Conservation (phyloP, 2,888 invertebrate species). For the Agrochola lychnidis region DNA sequence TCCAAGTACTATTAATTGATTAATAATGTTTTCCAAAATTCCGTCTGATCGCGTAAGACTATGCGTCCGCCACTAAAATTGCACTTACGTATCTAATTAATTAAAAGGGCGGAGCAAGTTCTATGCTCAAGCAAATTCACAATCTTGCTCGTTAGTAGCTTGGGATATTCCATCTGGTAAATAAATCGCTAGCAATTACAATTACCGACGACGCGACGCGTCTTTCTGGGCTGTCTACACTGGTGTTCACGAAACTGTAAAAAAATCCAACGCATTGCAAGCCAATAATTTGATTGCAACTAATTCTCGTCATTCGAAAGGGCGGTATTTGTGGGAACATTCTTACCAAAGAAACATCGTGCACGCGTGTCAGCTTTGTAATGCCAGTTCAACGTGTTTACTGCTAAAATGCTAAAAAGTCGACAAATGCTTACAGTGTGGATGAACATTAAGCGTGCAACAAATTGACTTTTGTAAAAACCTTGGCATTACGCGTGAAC, state of each 20-base stretch:
- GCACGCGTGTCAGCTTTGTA: neutral
- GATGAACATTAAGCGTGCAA: neutral
- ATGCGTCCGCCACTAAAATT: neutral
- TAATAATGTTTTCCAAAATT: neutral
- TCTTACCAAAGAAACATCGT: neutral
- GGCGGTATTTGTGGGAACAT: neutral
- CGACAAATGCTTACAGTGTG: neutral
- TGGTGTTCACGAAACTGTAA: neutral
- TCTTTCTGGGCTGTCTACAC: too few relatives aligned
- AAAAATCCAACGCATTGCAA: neutral
- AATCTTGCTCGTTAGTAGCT: neutral
- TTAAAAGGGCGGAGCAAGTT: neutral
- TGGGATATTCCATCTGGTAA: too few relatives aligned
- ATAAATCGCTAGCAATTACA: constrained; percentile 4
- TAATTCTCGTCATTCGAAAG: neutral
- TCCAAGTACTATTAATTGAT: neutral
- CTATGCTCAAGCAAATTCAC: neutral
- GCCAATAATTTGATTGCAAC: neutral
- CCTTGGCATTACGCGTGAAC: neutral
- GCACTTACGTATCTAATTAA: neutral
- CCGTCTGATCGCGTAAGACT: neutral
- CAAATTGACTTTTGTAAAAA: neutral
- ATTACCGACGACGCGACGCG: neutral
- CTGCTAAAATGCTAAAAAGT: neutral
- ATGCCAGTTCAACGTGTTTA: neutral